A percentile compares a stretch with the other conserved stretches of the same genome.
phyloP scores from a whole-genome alignment of 2,113 vertebrate species.

The Melanotaenia duboulayi region DNA sequence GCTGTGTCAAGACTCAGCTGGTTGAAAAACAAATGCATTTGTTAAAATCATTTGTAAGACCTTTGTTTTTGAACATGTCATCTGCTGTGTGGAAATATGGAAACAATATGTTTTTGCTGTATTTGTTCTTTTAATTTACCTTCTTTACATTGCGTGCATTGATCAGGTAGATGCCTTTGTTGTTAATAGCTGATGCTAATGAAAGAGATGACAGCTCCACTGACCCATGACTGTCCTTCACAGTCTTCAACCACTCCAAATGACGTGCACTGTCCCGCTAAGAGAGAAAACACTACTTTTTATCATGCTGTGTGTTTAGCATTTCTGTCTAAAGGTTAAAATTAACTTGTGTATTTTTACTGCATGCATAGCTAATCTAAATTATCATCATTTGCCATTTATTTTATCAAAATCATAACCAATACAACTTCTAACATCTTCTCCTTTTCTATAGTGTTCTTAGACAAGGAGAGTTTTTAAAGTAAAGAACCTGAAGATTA shows the following conservation, averaged over 20 bases:
- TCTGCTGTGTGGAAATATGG: not conserved
- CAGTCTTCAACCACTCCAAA: conserved; percentile 93
- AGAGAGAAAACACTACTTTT: conserved; percentile 31
- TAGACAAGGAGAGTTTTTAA: too few relatives aligned
- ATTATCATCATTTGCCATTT: too few relatives aligned
- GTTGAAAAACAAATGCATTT: conserved; percentile 8
- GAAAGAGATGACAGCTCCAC: conserved; percentile 94
- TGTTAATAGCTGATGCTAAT: conserved; percentile 92
- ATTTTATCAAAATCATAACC: too few relatives aligned
- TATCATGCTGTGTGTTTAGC: not conserved
- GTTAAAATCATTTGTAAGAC: not conserved
- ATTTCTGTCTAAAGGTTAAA: accelerated
- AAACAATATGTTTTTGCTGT: not conserved
- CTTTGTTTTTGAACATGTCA: not conserved
- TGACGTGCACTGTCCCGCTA: conserved; percentile 91
- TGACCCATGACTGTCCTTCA: conserved; percentile 96
- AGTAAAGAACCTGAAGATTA: too few relatives aligned
- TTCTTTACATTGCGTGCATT: conserved; percentile 73
- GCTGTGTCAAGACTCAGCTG: conserved; percentile 87
- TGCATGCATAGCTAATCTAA: not conserved
- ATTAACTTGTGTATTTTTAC: accelerated
- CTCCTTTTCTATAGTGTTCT: too few relatives aligned
- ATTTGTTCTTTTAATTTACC: conserved; percentile 63
- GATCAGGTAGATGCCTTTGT: conserved; percentile 88
- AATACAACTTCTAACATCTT: not conserved